These are phyloP conservation scores for Collichthys lucidus DNA, from an alignment of 2,113 vertebrate genomes.

Conservation along the genomic window DNA sequence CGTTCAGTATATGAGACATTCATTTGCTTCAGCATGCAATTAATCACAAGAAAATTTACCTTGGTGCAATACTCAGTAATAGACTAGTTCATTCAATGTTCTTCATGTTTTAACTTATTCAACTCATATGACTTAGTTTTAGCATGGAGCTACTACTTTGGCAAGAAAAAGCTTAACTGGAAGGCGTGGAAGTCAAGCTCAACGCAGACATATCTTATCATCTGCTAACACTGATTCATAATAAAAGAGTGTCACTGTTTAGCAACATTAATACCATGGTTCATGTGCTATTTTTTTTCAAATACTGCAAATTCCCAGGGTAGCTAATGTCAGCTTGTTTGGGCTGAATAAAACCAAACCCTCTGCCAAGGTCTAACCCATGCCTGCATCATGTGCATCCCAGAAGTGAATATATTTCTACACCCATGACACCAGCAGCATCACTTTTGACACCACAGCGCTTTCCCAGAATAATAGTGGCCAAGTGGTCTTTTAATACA, in stretches of 20 bases:
- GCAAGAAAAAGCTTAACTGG: not conserved
- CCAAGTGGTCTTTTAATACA: slow-evolving; percentile 11
- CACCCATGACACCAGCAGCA: slow-evolving; percentile 13
- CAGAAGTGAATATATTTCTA: slow-evolving; percentile 29
- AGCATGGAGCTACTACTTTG: not conserved
- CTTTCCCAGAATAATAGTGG: slow-evolving; percentile 10
- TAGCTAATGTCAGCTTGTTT: slow-evolving; percentile 40
- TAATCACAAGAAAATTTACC: slow-evolving; percentile 30
- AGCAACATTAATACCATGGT: slow-evolving; percentile 1
- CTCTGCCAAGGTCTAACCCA: slow-evolving; percentile 25
- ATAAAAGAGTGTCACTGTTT: slow-evolving; percentile 11
- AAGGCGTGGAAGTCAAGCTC: slow-evolving; percentile 9
- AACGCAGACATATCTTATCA: not conserved
- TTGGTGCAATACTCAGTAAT: slow-evolving; percentile 25
- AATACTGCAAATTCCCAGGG: slow-evolving; percentile 8
- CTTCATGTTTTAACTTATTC: slow-evolving; percentile 16
- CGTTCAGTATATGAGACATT: slow-evolving; percentile 14
- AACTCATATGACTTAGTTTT: slow-evolving; percentile 18
- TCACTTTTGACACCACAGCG: slow-evolving; percentile 19
- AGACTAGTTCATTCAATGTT: slow-evolving; percentile 25
- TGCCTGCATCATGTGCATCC: slow-evolving; percentile 45
- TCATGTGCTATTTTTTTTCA: slow-evolving; percentile 19
- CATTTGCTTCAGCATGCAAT: slow-evolving; percentile 18
- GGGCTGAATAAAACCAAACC: slow-evolving; percentile 12
- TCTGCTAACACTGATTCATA: not conserved